Percentiles rank a stretch among this genome's conserved stretches.
phyloP scores from a whole-genome alignment of 2,113 vertebrate genomes.

The Dasyornis broadbenti region DNA sequence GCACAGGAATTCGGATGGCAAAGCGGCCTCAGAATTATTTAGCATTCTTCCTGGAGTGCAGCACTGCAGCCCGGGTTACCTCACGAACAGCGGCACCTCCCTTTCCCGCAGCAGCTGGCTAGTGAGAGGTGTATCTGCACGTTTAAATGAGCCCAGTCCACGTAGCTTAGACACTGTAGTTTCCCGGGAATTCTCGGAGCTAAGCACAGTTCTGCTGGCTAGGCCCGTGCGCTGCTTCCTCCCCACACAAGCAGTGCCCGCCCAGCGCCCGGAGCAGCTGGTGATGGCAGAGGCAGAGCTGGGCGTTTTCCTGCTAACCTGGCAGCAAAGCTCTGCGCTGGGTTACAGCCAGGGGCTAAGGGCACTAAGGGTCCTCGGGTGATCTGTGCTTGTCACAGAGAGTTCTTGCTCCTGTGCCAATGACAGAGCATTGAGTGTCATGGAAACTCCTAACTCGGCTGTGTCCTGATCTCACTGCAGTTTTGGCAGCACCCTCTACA shows the following conservation, averaged over 20 bases:
- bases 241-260: neutral
- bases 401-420: neutral
- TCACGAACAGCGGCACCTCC: neutral
- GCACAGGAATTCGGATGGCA: neutral
- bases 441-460: neutral
- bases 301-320: neutral
- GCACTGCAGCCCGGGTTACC: neutral
- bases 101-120: fast-evolving
- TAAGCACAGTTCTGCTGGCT: fast-evolving
- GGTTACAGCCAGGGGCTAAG: too few species aligned
- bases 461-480: neutral
- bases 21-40: fast-evolving
- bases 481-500: neutral
- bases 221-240: neutral
- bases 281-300: fast-evolving
- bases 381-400: neutral
- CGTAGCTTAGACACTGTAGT: fast-evolving
- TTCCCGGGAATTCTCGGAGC: neutral
- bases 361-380: fast-evolving
- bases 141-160: fast-evolving
- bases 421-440: neutral
- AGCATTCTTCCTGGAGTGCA: fast-evolving
- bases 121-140: neutral
- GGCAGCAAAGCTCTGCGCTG: neutral
- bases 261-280: neutral